A percentile compares a stretch with the other conserved stretches of the same genome.
Evolutionary conservation across 2,797 vertebrate species (phyloP).

Genomic region (Enteromius argenteus): DNA sequence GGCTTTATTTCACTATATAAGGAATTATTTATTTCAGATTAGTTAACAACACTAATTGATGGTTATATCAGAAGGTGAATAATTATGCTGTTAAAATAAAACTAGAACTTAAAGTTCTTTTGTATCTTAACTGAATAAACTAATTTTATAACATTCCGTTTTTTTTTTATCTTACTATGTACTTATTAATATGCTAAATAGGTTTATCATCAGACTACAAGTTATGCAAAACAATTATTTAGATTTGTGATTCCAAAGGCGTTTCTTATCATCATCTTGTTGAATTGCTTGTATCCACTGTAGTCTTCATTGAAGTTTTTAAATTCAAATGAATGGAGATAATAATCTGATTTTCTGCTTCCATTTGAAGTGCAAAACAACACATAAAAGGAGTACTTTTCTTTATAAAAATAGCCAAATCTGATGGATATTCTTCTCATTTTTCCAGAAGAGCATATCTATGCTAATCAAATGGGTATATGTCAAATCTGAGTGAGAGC

Average conservation of each 20-base stretch:
- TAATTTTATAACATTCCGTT: not conserved
- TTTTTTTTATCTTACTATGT: too few species aligned
- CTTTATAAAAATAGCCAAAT: not conserved
- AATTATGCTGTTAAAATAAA: not conserved
- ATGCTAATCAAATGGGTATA: slow-evolving; percentile 9
- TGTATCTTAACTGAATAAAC: not conserved
- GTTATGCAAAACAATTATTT: not conserved
- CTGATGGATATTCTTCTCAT: not conserved
- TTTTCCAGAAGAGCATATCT: not conserved
- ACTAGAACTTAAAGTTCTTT: not conserved
- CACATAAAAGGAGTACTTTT: not conserved
- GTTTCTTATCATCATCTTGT: not conserved
- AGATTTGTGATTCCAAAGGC: not conserved
- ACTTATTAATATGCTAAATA: not conserved
- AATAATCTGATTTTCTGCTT: not conserved
- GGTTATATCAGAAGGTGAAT: not conserved
- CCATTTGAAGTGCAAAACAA: not conserved
- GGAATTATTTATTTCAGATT: too few species aligned
- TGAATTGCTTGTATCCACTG: not conserved
- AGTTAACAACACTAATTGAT: not conserved
- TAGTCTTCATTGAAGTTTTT: not conserved
- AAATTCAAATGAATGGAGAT: not conserved
- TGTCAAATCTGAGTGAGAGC: slow-evolving; percentile 15
- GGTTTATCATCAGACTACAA: not conserved
- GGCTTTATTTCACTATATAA: too few species aligned